Conservation (phyloP, 2,888 invertebrate species). For the Andrena trimmerana region DNA sequence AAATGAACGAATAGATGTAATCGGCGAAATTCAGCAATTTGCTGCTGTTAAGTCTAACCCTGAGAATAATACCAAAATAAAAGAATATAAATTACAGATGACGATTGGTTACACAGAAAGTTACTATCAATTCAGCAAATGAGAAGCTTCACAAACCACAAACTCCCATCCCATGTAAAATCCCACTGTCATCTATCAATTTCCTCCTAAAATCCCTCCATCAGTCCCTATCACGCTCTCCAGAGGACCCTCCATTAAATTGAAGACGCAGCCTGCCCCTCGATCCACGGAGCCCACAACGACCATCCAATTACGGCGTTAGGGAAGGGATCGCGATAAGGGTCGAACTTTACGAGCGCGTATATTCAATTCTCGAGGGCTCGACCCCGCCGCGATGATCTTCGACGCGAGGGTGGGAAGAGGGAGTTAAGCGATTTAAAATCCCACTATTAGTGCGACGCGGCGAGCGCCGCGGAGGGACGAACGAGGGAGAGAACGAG, state of each 20-base stretch:
- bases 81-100: too few relatives aligned
- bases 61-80: too few relatives aligned
- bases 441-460: slow-evolving; percentile 14
- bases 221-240: background rate
- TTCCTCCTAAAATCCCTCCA: too few relatives aligned
- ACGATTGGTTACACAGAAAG: too few relatives aligned
- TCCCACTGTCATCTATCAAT: too few relatives aligned
- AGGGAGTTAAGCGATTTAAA: slow-evolving; percentile 63
- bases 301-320: slow-evolving; percentile 41
- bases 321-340: slow-evolving; percentile 62
- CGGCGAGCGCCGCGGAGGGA: background rate
- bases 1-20: too few relatives aligned
- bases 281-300: background rate
- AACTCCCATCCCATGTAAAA: too few relatives aligned
- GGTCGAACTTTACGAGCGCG: slow-evolving; percentile 64
- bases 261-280: background rate
- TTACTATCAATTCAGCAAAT: too few relatives aligned
- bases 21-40: too few relatives aligned
- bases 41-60: too few relatives aligned
- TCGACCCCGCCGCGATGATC: slow-evolving; percentile 59
- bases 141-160: too few relatives aligned
- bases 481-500: slow-evolving; percentile 23
- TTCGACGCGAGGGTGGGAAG: slow-evolving; percentile 57
- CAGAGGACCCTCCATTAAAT: background rate
- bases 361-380: slow-evolving; percentile 38